Evolutionary conservation across 2,888 invertebrate species (phyloP).

Genomic region (Colostygia pectinataria): DNA sequence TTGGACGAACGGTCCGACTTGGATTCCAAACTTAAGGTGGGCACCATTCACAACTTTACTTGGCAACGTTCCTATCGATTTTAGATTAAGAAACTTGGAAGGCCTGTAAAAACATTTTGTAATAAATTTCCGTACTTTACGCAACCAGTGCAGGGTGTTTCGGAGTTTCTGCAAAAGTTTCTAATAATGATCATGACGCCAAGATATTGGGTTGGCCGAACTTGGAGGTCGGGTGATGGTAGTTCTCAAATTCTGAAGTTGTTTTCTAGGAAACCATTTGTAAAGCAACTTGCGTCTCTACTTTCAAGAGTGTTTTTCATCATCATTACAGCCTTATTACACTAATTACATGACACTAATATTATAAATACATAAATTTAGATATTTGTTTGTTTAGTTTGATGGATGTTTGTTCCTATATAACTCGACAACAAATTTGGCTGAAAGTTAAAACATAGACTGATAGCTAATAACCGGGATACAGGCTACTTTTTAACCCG

Average conservation of each 20-base stretch:
- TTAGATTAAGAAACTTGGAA: constrained; percentile 79
- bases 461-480: too few relatives aligned
- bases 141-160: constrained; percentile 55
- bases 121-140: constrained; percentile 71
- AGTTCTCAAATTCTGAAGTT: constrained; percentile 11
- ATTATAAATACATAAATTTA: too few relatives aligned
- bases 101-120: constrained; percentile 75
- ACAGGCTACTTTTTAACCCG: too few relatives aligned
- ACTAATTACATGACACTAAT: too few relatives aligned
- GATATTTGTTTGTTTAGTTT: too few relatives aligned
- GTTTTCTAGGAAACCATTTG: constrained; percentile 15
- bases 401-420: too few relatives aligned
- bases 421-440: too few relatives aligned
- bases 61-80: constrained; percentile 77
- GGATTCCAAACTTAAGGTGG: constrained; percentile 67
- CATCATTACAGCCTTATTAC: too few relatives aligned
- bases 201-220: constrained; percentile 31
- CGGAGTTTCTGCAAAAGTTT: constrained; percentile 53
- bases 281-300: constrained; percentile 6
- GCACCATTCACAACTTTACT: constrained; percentile 76
- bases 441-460: too few relatives aligned
- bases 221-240: constrained; percentile 12
- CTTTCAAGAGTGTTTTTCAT: background rate
- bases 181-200: constrained; percentile 52
- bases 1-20: constrained; percentile 70